Base-by-base conservation (phyloP, 1,140 invertebrate genomes). In the Sycophila sp. region DNA sequence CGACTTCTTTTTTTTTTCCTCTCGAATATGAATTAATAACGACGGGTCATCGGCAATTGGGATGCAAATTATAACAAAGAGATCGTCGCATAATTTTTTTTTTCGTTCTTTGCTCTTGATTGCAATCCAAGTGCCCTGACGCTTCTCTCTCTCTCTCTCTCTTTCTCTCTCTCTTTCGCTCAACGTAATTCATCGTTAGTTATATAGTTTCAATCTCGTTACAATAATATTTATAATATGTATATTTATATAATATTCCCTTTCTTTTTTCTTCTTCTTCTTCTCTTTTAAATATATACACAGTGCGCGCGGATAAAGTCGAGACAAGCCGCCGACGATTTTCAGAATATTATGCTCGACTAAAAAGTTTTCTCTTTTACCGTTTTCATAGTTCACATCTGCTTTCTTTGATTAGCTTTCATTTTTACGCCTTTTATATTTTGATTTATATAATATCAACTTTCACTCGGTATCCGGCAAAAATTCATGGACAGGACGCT, bases 11-110 rank as follows among this genome's bases (percentile, higher is more conserved):
- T 80, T 77, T 79, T 78, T 78, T 79, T 73, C 75, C 71, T 76
- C 76, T 81, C 76, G 74, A 82, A 78, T 77, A 79, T 76, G 80
- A 79, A 84, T n/a, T 84, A 13, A 38, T 64, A 85, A 85, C 84
- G 79, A 81, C 73, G 76, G 77, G 76, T 81, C 80, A 73, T 64
- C 63, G 73, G 77, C 79, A 80, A 77, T 83, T 80, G 78, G 78
- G 73, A 76, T 81, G 78, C 82, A 78, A 81, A 53, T 70, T 60
- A 70, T 76, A 78, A 77, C 77, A 75, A 74, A 76, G n/a, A n/a
- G 74, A 72, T 75, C 55, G 55, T 38, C 55, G 73, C 72, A n/a
- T n/a, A n/a, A n/a, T n/a, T n/a, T n/a, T n/a, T 72, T 76, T 11
- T 58, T 58, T 24, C 26, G 22, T 34, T 6, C 45, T 26, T 15